phyloP scores from a whole-genome alignment of 2,888 invertebrate genomes.

The Hemicrepidius hirtus region DNA sequence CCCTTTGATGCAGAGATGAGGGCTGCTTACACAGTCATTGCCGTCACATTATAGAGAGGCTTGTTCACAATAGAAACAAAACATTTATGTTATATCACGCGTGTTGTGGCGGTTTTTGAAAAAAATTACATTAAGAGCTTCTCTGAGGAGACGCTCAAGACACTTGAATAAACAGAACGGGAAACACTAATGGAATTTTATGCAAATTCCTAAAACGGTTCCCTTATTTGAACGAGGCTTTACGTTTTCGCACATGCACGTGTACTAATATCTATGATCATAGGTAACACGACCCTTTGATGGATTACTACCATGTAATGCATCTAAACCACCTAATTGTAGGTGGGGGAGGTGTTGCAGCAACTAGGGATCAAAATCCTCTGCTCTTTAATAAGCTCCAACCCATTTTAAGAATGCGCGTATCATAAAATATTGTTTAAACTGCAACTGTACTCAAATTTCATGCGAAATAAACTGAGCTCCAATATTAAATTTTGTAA shows the following conservation, averaged over 20 bases:
- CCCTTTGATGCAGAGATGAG: slow-evolving; percentile 53
- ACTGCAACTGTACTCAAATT: slow-evolving; percentile 13
- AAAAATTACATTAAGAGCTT: background rate
- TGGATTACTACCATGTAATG: slow-evolving; percentile 41
- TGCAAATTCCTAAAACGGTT: slow-evolving; percentile 12
- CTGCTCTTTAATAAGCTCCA: background rate
- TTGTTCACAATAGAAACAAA: slow-evolving; percentile 47
- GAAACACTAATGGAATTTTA: slow-evolving; percentile 6
- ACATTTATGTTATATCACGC: slow-evolving; percentile 26
- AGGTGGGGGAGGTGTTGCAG: slow-evolving; percentile 1
- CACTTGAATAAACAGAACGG: background rate
- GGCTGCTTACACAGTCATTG: slow-evolving; percentile 53
- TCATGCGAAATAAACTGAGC: slow-evolving; percentile 30
- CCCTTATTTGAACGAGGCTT: slow-evolving; percentile 33
- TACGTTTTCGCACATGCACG: slow-evolving; percentile 21
- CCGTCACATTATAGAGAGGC: slow-evolving; percentile 49
- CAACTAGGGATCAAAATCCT: background rate
- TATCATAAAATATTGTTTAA: slow-evolving; percentile 10
- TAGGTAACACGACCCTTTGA: slow-evolving; percentile 41
- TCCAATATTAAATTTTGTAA: slow-evolving; percentile 43
- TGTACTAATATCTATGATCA: slow-evolving; percentile 18
- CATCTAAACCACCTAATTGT: slow-evolving; percentile 39
- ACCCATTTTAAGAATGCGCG: background rate
- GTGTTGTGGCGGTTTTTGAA: slow-evolving; percentile 31
- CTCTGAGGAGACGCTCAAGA: background rate